Evolutionary conservation across 2,113 vertebrate genomes (phyloP).

Genomic region (Actenoides hombroni): DNA sequence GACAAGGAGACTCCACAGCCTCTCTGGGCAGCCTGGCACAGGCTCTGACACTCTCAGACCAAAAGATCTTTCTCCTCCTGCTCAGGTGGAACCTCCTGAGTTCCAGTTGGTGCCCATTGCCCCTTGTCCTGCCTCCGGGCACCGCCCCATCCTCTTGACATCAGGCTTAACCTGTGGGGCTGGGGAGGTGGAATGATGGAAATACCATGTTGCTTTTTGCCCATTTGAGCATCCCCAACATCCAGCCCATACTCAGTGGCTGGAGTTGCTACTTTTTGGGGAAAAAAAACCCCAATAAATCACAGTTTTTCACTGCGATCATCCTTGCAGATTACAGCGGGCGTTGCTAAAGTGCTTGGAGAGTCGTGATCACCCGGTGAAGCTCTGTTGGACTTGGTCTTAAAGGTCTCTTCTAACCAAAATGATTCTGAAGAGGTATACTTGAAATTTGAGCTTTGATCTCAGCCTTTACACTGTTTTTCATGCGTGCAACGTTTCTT

Average conservation of each 20-base stretch:
- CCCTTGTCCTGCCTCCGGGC: background rate
- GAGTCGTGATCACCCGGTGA: fast-evolving
- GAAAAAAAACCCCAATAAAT: background rate
- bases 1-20: background rate
- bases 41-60: no score
- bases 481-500: fast-evolving
- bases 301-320: background rate
- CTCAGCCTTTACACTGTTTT: background rate
- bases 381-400: background rate
- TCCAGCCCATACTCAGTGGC: background rate
- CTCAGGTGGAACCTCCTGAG: background rate
- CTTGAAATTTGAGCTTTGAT: background rate
- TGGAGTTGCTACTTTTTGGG: background rate
- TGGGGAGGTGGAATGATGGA: background rate
- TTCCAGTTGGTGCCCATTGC: background rate
- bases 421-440: background rate
- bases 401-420: background rate
- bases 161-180: background rate
- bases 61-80: no score
- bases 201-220: fast-evolving
- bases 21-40: background rate
- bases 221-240: background rate
- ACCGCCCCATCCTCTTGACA: background rate
- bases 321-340: background rate
- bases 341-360: background rate